Evolutionary conservation across 37 sponge, comb jelly and placozoan species (phyloP), one percentile per base, ranked within the genome.

Genomic region (Tethya wilhelma): DNA sequence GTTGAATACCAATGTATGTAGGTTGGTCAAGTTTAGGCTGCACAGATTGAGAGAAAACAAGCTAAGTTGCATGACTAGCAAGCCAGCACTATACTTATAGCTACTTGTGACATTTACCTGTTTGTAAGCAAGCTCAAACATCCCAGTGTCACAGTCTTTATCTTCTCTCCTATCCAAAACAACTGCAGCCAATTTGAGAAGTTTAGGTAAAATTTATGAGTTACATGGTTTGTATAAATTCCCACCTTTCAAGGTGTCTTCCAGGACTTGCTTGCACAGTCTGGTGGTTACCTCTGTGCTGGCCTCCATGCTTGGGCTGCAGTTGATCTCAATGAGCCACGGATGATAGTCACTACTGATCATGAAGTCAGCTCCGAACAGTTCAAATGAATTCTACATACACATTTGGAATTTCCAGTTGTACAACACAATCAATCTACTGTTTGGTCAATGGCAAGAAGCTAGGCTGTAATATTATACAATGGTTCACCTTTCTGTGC

Each of bases 361-460:
- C 96, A 98, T 98, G 67, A 98, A 98, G 62, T 98, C 99, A 20
- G 99, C 99, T 64, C 99, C 99, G 45, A 80, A 97, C 55, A 97
- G 87, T 62, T 97, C 97, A 82, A 97, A 97, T 0, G 94, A 78
- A 62, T 89, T 89, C 85, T 84, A 68, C 22, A 40, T n/a, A n/a
- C n/a, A n/a, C n/a, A n/a, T n/a, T n/a, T n/a, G n/a, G n/a, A n/a
- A n/a, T n/a, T n/a, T n/a, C n/a, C n/a, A n/a, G n/a, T n/a, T n/a
- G n/a, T n/a, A n/a, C n/a, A n/a, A n/a, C n/a, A n/a, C n/a, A n/a
- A n/a, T n/a, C n/a, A n/a, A n/a, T n/a, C n/a, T n/a, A n/a, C n/a
- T n/a, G n/a, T n/a, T n/a, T n/a, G n/a, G n/a, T n/a, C n/a, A n/a
- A n/a, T n/a, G n/a, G n/a, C n/a, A n/a, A n/a, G n/a, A n/a, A n/a